These are phyloP conservation scores for Rhynchonema sp. DNA, from an alignment of 2,888 invertebrate genomes.

Conservation along the genomic window DNA sequence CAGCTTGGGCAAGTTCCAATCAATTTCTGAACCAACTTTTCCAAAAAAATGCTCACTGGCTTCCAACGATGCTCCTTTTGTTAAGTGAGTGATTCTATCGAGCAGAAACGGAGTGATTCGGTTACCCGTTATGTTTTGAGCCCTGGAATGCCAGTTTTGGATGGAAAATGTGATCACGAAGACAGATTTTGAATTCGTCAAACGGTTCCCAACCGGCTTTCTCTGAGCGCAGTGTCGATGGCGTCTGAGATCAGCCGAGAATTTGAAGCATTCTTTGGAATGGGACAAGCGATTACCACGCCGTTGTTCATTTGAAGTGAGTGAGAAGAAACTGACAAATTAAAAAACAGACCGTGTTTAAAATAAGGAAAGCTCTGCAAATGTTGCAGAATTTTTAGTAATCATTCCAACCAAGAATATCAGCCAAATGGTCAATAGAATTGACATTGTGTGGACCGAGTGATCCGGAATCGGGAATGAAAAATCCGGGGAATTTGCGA, in stretches of 20 bases:
- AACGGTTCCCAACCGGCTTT: slow-evolving; percentile 34
- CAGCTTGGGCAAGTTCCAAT: too few relatives aligned
- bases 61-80: slow-evolving; percentile 55
- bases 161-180: background rate
- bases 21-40: too few relatives aligned
- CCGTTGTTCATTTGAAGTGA: slow-evolving; percentile 30
- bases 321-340: slow-evolving; percentile 39
- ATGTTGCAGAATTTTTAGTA: too few relatives aligned
- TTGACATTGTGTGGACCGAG: slow-evolving; percentile 50
- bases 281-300: slow-evolving; percentile 69
- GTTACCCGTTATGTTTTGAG: slow-evolving; percentile 50
- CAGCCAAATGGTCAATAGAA: slow-evolving; percentile 48
- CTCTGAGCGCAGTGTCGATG: slow-evolving; percentile 47
- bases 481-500: slow-evolving; percentile 75
- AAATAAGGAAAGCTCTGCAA: slow-evolving; percentile 1
- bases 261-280: slow-evolving; percentile 51
- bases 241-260: too few relatives aligned
- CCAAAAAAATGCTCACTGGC: too few relatives aligned
- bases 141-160: slow-evolving; percentile 11
- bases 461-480: slow-evolving; percentile 53
- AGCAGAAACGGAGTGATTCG: slow-evolving; percentile 79
- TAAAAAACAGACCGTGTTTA: slow-evolving; percentile 26
- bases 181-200: too few relatives aligned
- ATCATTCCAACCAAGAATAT: slow-evolving; percentile 41
- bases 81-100: slow-evolving; percentile 52